These are phyloP conservation scores for Silvanus unidentatus DNA, from an alignment of 2,888 invertebrate species.

Conservation along the genomic window DNA sequence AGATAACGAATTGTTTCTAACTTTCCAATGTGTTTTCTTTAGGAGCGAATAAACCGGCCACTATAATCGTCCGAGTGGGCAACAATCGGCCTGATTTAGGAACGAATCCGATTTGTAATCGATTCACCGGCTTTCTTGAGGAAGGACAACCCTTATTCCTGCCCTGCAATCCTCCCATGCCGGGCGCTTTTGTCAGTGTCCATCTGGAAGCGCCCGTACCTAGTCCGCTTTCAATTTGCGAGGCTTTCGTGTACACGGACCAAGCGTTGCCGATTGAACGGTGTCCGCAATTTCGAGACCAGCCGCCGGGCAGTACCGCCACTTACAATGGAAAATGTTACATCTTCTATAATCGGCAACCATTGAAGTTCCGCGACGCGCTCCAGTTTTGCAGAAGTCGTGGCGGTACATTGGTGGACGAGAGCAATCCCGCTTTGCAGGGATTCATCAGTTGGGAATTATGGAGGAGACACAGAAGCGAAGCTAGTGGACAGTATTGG, in stretches of 20 bases:
- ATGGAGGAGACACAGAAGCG: slow-evolving; percentile 84
- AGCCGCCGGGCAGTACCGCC: slow-evolving; percentile 86
- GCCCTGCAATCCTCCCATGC: slow-evolving; percentile 92
- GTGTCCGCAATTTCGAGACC: slow-evolving; percentile 87
- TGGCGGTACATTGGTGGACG: slow-evolving; percentile 78
- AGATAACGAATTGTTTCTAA: no score
- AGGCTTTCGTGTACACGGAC: slow-evolving; percentile 91
- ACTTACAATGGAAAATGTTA: slow-evolving; percentile 95
- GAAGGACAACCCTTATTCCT: slow-evolving; percentile 87
- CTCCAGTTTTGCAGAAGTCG: slow-evolving; percentile 72
- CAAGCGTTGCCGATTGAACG: slow-evolving; percentile 86
- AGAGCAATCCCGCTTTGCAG: slow-evolving; percentile 88
- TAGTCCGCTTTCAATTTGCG: slow-evolving; percentile 81
- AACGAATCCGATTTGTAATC: slow-evolving; percentile 87
- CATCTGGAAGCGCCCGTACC: slow-evolving; percentile 73
- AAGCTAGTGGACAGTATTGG: slow-evolving; percentile 90
- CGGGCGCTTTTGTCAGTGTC: slow-evolving; percentile 89
- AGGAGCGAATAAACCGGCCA: slow-evolving; percentile 75
- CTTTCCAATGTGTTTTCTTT: no score
- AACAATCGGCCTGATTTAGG: slow-evolving; percentile 89
- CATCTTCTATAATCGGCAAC: slow-evolving; percentile 86
- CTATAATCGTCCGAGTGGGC: slow-evolving; percentile 83
- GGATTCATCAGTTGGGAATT: slow-evolving; percentile 94
- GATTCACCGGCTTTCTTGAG: slow-evolving; percentile 78
- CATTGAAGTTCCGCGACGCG: slow-evolving; percentile 72